These are phyloP conservation scores for Encarsia formosa DNA, from an alignment of 2,888 invertebrate genomes.

Conservation along the genomic window DNA sequence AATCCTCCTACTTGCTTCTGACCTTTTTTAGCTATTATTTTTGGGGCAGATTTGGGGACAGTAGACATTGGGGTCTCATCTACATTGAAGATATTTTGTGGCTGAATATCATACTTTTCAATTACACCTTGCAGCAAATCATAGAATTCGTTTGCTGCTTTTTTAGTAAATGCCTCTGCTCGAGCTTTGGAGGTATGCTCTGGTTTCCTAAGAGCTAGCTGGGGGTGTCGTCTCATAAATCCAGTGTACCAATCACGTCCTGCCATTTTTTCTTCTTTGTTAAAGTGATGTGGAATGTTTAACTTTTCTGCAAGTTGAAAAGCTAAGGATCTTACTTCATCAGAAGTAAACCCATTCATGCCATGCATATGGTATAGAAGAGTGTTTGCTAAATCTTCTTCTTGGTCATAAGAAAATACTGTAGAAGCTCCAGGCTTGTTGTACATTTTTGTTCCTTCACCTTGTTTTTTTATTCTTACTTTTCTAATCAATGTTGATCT, in stretches of 20 bases:
- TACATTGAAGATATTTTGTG: neutral
- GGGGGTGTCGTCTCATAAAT: neutral
- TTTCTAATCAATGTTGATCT: too few species aligned
- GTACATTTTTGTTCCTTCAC: too few species aligned
- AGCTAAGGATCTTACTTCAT: slow-evolving; percentile 16
- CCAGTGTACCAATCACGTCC: slow-evolving; percentile 26
- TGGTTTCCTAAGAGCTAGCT: neutral
- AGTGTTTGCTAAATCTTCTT: too few species aligned
- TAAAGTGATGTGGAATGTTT: slow-evolving; percentile 28
- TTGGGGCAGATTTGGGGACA: neutral
- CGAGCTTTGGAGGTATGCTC: neutral
- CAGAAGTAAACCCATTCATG: neutral
- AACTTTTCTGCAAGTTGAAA: slow-evolving; percentile 28
- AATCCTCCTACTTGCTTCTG: neutral
- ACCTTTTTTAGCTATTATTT: neutral
- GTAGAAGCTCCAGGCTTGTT: too few species aligned
- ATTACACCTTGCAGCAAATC: neutral
- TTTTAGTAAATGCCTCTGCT: neutral
- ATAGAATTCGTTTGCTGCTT: neutral
- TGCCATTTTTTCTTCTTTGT: slow-evolving; percentile 20
- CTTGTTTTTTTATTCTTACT: too few species aligned
- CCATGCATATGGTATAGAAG: neutral
- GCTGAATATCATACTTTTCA: neutral
- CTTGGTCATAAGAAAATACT: too few species aligned
- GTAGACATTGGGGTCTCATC: neutral